Base-by-base conservation (phyloP, 2,797 vertebrate genomes). In the Microctenopoma stevenorrisi region DNA sequence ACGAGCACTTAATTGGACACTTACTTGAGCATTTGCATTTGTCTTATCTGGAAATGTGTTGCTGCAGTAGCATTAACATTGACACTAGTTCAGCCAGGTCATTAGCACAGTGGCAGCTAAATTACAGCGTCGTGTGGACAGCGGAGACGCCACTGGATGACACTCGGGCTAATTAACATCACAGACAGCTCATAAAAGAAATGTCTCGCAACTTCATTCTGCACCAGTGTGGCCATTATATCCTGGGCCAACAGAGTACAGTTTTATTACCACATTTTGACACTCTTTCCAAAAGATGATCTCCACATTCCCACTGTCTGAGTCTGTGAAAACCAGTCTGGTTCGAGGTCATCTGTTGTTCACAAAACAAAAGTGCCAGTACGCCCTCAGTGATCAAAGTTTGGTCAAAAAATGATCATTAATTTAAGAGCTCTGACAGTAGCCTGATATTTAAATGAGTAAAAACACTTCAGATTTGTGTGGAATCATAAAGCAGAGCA, bases 31-130 rank as follows among this genome's bases (percentile, higher is more conserved):
- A 44, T 88, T 88, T 78, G 60, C 81, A 86, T 88, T 64, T 3
- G 37, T 83, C 66, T 83, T 1, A 75, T 78, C 74, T 82, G 64
- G n/a, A 59, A 67, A 55, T 55, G 69, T 25, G 0, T 56, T 56
- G 64, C n/a, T 18, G 49, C 60, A 15, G 63, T 49, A 10, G 49
- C 81, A 76, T 89, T 88, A 75, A 75, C 87, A 88, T 80, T 76
- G 11, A 84, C 87, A 65, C 74, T 1, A 37, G 62, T 74, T 86
- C 70, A 84, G 74, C 79, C 64, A 48, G 70, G 48, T 35, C 74
- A 62, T 81, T 83, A 79, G 57, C 70, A 65, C 18, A 5, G 58
- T 7, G 37, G 61, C 49, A 54, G 64, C 56, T 33, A 1, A 42
- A 16, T 47, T 11, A 55, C 47, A 43, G 46, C 10, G 33, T 50